Evolutionary conservation across 2,888 invertebrate genomes (phyloP), one percentile per base, ranked within the genome.

Genomic region (Drosophila kanekoi): DNA sequence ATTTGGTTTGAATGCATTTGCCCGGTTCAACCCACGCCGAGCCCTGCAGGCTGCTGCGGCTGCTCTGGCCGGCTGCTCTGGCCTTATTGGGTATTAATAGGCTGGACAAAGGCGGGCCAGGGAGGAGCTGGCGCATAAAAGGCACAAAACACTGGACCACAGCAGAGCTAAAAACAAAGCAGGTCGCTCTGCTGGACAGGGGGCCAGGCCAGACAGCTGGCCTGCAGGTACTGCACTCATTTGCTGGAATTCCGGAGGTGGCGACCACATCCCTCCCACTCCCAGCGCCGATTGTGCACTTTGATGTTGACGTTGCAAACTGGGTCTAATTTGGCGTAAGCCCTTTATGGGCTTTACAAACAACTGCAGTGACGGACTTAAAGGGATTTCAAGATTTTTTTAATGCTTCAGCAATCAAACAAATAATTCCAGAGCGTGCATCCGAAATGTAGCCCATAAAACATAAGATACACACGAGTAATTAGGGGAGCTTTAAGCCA

Each of bases 231-330:
- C 20, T 60, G 48, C 62, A 74, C 44, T 54, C 54, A 48, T 49
- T 47, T 44, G 53, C 32, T 52, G 5, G 44, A 47, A 47, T 47
- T 6, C 47, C 41, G 49, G 56, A n/a, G 60, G 48, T 49, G 49
- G 51, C 62, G 64, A 60, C 72, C 59, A 49, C 35, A 14, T 37
- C 33, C 20, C 18, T 35, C 49, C 47, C 32, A 16, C 8, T 23
- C 9, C 53, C 48, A 38, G 16, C 23, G 38, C 20, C 60, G 51
- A 64, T 67, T 71, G 77, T 65, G 68, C 71, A 64, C 84, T 81
- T 87, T 87, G 87, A 81, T 83, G 87, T 81, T 67, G 59, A 70
- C 80, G 65, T 77, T 82, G 65, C 64, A 80, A 79, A 65, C 67
- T 67, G 81, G 65, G 60, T 71, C 78, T 81, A 84, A 81, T 81